A percentile compares a stretch with the other conserved stretches of the same genome.
Evolutionary conservation across 37 sponge, comb jelly and placozoan species (phyloP).

Genomic region (Theonella swinhoei): DNA sequence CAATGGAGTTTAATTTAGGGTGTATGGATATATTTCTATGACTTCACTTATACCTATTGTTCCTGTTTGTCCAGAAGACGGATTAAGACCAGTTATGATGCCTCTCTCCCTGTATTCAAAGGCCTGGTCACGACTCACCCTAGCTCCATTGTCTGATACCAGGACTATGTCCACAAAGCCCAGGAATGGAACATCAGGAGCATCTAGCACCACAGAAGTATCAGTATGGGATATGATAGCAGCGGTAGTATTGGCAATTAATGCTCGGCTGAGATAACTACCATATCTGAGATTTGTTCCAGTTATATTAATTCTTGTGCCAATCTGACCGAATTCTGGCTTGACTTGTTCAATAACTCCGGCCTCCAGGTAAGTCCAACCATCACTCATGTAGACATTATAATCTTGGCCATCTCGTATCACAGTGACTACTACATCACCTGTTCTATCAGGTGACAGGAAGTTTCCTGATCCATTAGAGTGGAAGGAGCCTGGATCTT

Average conservation of each 20-base stretch:
- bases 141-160: slow-evolving; percentile 54
- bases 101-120: slow-evolving; percentile 60
- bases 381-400: background rate
- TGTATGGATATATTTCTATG: slow-evolving; percentile 44
- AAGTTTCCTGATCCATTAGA: background rate
- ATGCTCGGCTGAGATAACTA: background rate
- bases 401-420: background rate
- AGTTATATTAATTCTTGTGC: slow-evolving; percentile 55
- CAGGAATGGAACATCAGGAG: background rate
- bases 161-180: slow-evolving; percentile 42
- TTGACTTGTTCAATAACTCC: slow-evolving; percentile 42
- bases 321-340: slow-evolving; percentile 67
- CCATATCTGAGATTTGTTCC: slow-evolving; percentile 76
- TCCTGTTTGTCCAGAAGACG: slow-evolving; percentile 65
- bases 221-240: background rate
- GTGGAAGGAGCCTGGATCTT: background rate
- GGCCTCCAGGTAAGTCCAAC: slow-evolving; percentile 43
- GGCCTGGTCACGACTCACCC: slow-evolving; percentile 19
- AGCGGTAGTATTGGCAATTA: slow-evolving; percentile 7
- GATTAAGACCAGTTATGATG: slow-evolving; percentile 15
- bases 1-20: too few relatives aligned
- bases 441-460: background rate
- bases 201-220: slow-evolving; percentile 16
- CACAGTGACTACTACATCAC: background rate
- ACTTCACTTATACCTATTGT: slow-evolving; percentile 49